phyloP scores from a whole-genome alignment of 2,888 invertebrate species.

The Epinotia brunnichana region DNA sequence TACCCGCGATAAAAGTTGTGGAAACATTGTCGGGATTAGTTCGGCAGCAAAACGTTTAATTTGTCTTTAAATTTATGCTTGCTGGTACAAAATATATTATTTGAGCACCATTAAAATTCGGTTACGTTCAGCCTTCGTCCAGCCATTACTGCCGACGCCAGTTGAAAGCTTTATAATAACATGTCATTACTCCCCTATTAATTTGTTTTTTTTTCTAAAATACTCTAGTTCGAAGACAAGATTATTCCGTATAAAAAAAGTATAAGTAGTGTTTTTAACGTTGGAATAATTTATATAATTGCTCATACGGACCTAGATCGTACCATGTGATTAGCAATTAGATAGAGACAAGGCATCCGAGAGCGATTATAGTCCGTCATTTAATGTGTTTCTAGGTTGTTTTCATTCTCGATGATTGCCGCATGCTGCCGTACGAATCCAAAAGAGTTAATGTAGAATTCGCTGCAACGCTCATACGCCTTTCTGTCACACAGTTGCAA shows the following conservation, averaged over 20 bases:
- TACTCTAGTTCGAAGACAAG: constrained; percentile 35
- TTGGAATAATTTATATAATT: constrained; percentile 42
- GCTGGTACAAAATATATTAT: constrained; percentile 54
- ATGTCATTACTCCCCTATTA: constrained; percentile 63
- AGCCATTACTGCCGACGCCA: constrained; percentile 53
- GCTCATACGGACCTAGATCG: constrained; percentile 42
- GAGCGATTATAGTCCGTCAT: constrained; percentile 32
- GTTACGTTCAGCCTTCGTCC: constrained; percentile 49
- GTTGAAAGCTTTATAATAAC: constrained; percentile 63
- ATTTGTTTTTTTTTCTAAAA: constrained; percentile 49
- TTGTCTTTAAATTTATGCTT: constrained; percentile 34
- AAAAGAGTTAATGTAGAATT: background rate
- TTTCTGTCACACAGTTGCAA: background rate
- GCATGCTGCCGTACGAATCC: background rate
- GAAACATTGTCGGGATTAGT: background rate
- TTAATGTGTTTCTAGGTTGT: constrained; percentile 43
- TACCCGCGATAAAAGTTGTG: constrained; percentile 8
- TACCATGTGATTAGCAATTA: constrained; percentile 43
- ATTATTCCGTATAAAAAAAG: constrained; percentile 35
- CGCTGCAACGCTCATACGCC: background rate
- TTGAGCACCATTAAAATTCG: constrained; percentile 62
- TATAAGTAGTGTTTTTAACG: constrained; percentile 43
- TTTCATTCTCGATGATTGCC: constrained; percentile 38
- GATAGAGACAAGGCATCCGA: constrained; percentile 35
- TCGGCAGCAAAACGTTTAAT: constrained; percentile 22